Conservation (phyloP, 2,888 invertebrate species). For the Malthinus flaveolus region DNA sequence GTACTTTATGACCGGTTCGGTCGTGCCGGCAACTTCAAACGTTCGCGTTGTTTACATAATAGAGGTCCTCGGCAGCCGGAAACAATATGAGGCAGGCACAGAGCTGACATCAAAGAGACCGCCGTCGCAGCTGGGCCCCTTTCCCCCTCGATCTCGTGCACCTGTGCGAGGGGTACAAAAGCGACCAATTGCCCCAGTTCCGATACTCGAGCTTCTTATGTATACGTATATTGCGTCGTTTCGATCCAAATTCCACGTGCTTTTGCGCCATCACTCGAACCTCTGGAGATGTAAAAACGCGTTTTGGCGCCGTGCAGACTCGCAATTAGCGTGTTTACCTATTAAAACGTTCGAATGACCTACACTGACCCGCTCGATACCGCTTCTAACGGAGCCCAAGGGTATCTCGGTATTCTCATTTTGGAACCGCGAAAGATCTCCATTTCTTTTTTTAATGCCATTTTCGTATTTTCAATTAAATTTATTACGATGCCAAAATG, state of each 20-base stretch:
- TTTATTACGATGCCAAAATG: not conserved
- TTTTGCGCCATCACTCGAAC: slow-evolving; percentile 43
- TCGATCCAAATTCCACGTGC: slow-evolving; percentile 43
- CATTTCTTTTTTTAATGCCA: not conserved
- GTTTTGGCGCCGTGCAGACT: slow-evolving; percentile 43
- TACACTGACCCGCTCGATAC: slow-evolving; percentile 38
- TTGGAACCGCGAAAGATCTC: slow-evolving; percentile 9
- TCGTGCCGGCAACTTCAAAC: slow-evolving; percentile 64
- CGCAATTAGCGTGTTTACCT: slow-evolving; percentile 43
- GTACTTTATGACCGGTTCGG: slow-evolving; percentile 52
- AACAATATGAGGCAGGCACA: slow-evolving; percentile 56
- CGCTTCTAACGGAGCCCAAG: slow-evolving; percentile 22
- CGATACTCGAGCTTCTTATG: slow-evolving; percentile 35
- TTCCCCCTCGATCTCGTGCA: slow-evolving; percentile 35
- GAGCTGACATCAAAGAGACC: slow-evolving; percentile 54
- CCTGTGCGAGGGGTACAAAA: slow-evolving; percentile 36
- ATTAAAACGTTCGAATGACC: slow-evolving; percentile 40
- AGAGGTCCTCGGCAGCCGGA: slow-evolving; percentile 66
- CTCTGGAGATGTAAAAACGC: slow-evolving; percentile 32
- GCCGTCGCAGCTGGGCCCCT: slow-evolving; percentile 35
- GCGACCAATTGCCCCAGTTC: slow-evolving; percentile 46
- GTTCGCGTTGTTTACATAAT: slow-evolving; percentile 70
- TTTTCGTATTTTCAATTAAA: not conserved
- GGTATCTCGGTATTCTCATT: slow-evolving; percentile 15
- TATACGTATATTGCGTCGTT: slow-evolving; percentile 31